Evolutionary conservation across 2,113 vertebrate species (phyloP).

Genomic region (Platysternon megacephalum): DNA sequence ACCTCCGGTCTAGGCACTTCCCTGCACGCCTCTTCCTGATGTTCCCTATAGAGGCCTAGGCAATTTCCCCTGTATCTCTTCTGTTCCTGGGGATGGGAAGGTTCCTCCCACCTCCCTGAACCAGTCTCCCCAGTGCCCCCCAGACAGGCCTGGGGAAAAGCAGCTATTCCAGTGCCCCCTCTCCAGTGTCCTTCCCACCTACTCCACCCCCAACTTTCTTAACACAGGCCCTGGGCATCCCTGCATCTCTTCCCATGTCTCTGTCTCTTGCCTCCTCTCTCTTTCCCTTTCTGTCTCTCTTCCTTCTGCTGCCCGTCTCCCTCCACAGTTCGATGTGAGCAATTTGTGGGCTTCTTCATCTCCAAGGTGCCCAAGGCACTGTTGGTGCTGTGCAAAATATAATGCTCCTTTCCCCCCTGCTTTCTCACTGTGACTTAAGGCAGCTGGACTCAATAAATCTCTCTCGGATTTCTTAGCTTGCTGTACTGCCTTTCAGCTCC

Average conservation of each 20-base stretch:
- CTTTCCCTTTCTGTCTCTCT: background rate
- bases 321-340: background rate
- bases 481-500: background rate
- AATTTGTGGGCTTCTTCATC: background rate
- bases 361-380: background rate
- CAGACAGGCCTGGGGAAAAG: background rate
- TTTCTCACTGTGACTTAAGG: background rate
- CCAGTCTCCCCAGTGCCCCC: too few relatives aligned
- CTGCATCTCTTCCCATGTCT: background rate
- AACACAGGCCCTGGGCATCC: background rate
- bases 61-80: background rate
- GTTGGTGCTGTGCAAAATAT: background rate
- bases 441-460: background rate
- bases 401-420: background rate
- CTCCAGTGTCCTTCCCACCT: background rate
- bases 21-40: conserved; percentile 48
- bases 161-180: too few relatives aligned
- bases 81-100: background rate
- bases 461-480: background rate
- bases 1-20: background rate
- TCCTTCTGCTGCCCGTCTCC: background rate
- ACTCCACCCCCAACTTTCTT: background rate
- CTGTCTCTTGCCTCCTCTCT: background rate
- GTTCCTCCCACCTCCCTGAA: background rate
- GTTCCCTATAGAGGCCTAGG: conserved; percentile 56